Base-by-base conservation (phyloP, 2,888 invertebrate genomes). In the Ennomos fuscantarius region DNA sequence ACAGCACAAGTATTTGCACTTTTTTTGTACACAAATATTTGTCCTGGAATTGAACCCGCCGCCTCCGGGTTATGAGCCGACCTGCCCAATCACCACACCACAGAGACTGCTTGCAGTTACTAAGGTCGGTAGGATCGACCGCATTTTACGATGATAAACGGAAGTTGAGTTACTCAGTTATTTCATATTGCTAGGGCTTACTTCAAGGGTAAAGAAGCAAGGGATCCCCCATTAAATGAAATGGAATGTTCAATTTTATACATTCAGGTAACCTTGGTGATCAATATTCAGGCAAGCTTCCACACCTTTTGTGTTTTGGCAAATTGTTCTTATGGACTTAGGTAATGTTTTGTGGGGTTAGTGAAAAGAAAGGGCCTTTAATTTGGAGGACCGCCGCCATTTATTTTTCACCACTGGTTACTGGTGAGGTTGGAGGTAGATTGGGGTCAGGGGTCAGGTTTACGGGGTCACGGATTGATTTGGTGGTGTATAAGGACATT, bases 161-260 rank as follows among this genome's bases (percentile, higher is more conserved):
- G 8, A 11, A 45, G 5, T 33, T 46, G 55, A 45, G n/a, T 39
- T 53, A 58, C 53, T 58, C 6, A 10, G 1, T 15, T 15, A 15
- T 24, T 9, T 5, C 41, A 33, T 48, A 58, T 13, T 24, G 49
- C 13, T 8, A 44, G 34, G 41, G 58, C 45, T 49, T 32, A 42
- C 53, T 42, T 42, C 53, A 51, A 56, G 55, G 60, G 69, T 67
- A 62, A 62, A 68, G 70, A 67, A 74, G 70, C 53, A 47, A 63
- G 65, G 62, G 60, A 50, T 65, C 47, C 55, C 36, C 70, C 62
- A 71, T 76, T 72, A 77, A 72, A 70, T 69, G 66, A 63, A 74
- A 74, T 71, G 74, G 73, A 72, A 65, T 64, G 61, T 65, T 66
- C 70, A 73, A 70, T 77, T 71, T 76, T 75, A 74, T 72, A 73